phyloP scores from a whole-genome alignment of 2,797 vertebrate genomes.

The Aeoliscus strigatus region DNA sequence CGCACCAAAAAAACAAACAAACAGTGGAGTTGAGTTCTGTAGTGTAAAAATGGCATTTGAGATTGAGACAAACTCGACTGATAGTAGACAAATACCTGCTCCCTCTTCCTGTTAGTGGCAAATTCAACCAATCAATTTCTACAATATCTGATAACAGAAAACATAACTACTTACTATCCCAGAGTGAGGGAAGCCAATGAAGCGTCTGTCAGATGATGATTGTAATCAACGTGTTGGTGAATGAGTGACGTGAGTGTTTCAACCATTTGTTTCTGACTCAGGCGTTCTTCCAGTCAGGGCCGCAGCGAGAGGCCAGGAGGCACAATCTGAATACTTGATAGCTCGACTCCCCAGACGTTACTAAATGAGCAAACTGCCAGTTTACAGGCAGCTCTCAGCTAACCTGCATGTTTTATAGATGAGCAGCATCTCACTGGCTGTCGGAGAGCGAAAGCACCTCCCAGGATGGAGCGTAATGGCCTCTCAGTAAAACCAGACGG shows the following conservation, averaged over 20 bases:
- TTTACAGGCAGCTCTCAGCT: slow-evolving; percentile 69
- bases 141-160: slow-evolving; percentile 14
- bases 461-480: slow-evolving; percentile 60
- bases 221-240: slow-evolving; percentile 34
- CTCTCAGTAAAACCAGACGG: slow-evolving; percentile 66
- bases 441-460: slow-evolving; percentile 65
- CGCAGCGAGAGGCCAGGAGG: slow-evolving; percentile 47
- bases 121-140: slow-evolving; percentile 1
- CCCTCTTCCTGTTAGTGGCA: slow-evolving; percentile 17
- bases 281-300: slow-evolving; percentile 53
- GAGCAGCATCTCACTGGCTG: slow-evolving; percentile 64
- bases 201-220: slow-evolving; percentile 27
- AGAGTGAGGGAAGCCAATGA: slow-evolving; percentile 17
- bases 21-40: too few relatives aligned
- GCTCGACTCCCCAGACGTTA: slow-evolving; percentile 67
- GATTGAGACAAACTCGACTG: too few relatives aligned
- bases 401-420: slow-evolving; percentile 76
- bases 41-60: too few relatives aligned
- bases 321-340: slow-evolving; percentile 68
- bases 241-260: slow-evolving; percentile 40
- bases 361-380: slow-evolving; percentile 73
- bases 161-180: slow-evolving; percentile 36
- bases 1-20: too few relatives aligned
- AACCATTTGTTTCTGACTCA: slow-evolving; percentile 59
- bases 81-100: too few relatives aligned